Evolutionary conservation across 2,888 invertebrate species (phyloP).

Genomic region (Euplexia lucipara): DNA sequence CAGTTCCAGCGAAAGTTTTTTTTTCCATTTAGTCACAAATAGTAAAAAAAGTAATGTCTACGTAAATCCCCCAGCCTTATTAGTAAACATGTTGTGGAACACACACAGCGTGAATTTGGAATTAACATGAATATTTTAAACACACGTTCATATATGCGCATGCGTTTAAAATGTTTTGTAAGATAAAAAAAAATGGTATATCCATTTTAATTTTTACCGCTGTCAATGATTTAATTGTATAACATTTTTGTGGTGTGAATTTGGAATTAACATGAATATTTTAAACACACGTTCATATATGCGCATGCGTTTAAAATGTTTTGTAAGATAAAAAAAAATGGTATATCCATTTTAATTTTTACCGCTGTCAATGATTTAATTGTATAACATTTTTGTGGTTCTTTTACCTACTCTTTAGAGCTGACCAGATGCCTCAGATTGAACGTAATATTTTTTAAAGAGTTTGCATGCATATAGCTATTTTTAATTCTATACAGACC

Average conservation of each 20-base stretch:
- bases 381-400: too few relatives aligned
- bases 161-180: background rate
- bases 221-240: too few relatives aligned
- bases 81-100: conserved; percentile 21
- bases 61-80: conserved; percentile 37
- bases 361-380: too few relatives aligned
- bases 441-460: too few relatives aligned
- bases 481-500: too few relatives aligned
- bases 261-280: conserved; percentile 9
- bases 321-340: background rate
- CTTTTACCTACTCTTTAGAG: too few relatives aligned
- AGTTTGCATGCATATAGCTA: too few relatives aligned
- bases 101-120: conserved; percentile 9
- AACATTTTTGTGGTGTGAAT: too few relatives aligned
- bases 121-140: conserved; percentile 4
- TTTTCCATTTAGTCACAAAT: conserved; percentile 19
- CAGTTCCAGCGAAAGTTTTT: conserved; percentile 27
- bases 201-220: too few relatives aligned
- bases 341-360: too few relatives aligned
- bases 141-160: conserved; percentile 20
- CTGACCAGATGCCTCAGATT: too few relatives aligned
- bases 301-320: conserved; percentile 3
- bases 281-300: conserved; percentile 14
- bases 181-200: background rate
- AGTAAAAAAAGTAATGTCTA: background rate